Conservation (phyloP, 2,888 invertebrate species). For the Axea sp. region DNA sequence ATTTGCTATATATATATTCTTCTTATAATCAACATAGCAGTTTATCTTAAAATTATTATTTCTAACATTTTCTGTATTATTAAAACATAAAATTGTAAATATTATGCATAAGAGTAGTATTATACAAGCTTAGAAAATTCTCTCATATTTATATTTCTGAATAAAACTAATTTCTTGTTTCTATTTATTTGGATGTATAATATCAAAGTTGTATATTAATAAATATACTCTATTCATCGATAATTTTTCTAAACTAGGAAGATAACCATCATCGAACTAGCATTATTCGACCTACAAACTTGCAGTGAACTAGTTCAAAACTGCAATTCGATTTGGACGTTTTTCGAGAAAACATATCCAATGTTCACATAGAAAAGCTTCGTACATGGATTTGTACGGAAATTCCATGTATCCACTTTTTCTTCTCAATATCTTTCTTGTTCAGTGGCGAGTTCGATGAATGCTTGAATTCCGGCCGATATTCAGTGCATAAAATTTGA, state of each 20-base stretch:
- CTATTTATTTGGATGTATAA: slow-evolving; percentile 34
- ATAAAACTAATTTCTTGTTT: slow-evolving; percentile 35
- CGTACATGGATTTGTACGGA: slow-evolving; percentile 52
- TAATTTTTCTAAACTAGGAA: slow-evolving; percentile 28
- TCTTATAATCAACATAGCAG: no score
- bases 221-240: slow-evolving; percentile 29
- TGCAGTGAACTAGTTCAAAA: slow-evolving; percentile 67
- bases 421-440: slow-evolving; percentile 43
- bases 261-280: slow-evolving; percentile 57
- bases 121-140: no score
- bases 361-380: slow-evolving; percentile 55
- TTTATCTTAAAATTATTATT: no score
- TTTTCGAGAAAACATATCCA: slow-evolving; percentile 64
- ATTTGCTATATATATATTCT: no score
- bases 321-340: slow-evolving; percentile 65
- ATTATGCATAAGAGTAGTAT: no score
- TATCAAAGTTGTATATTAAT: slow-evolving; percentile 32
- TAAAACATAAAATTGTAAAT: no score
- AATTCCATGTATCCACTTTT: slow-evolving; percentile 46
- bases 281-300: slow-evolving; percentile 67
- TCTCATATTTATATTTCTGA: no score
- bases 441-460: slow-evolving; percentile 25
- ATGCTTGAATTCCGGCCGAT: slow-evolving; percentile 26
- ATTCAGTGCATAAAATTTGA: not conserved
- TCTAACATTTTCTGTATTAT: no score